A percentile compares a stretch with the other conserved stretches of the same genome.
phyloP scores from a whole-genome alignment of 2,888 invertebrate genomes.

The Phasia obesa region DNA sequence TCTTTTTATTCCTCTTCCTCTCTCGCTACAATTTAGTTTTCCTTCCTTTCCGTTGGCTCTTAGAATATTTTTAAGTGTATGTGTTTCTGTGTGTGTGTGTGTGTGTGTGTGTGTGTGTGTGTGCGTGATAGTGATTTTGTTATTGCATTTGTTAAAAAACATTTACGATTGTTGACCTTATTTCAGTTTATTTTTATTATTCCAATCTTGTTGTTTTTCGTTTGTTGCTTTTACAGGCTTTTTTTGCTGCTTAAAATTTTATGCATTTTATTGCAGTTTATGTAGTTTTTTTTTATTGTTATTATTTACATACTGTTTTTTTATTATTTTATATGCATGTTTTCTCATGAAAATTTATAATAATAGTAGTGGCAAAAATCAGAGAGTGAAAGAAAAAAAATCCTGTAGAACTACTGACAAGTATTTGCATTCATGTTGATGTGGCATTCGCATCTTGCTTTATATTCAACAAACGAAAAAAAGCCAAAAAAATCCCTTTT shows the following conservation, averaged over 20 bases:
- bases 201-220: slow-evolving; percentile 26
- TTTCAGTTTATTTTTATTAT: slow-evolving; percentile 57
- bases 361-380: slow-evolving; percentile 26
- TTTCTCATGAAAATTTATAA: slow-evolving; percentile 47
- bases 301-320: no score
- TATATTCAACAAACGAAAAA: not conserved
- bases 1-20: not conserved
- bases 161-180: slow-evolving; percentile 71
- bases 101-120: not conserved
- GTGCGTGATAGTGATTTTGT: not conserved
- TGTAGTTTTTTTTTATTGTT: slow-evolving; percentile 42
- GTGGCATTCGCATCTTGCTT: slow-evolving; percentile 10
- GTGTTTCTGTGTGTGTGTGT: not conserved
- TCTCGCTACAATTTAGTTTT: not conserved
- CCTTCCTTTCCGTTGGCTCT: slow-evolving; percentile 19
- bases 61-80: not conserved
- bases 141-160: slow-evolving; percentile 51
- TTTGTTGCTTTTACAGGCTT: slow-evolving; percentile 28
- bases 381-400: slow-evolving; percentile 9
- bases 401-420: slow-evolving; percentile 36
- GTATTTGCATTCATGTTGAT: slow-evolving; percentile 60
- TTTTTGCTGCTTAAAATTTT: slow-evolving; percentile 58
- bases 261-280: slow-evolving; percentile 69
- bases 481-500: not conserved
- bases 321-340: slow-evolving; percentile 36